Conservation (phyloP, 2,888 invertebrate genomes). For the Erebia epiphron region DNA sequence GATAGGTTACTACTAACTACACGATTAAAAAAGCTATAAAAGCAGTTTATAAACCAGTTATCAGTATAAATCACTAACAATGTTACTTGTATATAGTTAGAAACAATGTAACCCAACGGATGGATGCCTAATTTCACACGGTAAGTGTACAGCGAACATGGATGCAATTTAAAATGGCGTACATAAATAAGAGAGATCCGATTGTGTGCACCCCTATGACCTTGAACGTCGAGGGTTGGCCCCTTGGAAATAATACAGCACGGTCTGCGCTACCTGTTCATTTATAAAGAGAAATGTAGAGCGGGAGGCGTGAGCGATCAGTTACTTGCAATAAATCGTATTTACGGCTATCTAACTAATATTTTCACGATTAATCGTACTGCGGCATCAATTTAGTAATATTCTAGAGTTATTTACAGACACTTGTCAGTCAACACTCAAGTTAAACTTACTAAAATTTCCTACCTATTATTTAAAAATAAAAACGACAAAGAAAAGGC, state of each 20-base stretch:
- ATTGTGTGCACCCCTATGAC: conserved; percentile 62
- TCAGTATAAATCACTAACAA: conserved; percentile 22
- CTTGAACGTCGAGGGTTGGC: conserved; percentile 65
- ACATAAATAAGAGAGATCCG: conserved; percentile 50
- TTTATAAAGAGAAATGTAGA: conserved; percentile 28
- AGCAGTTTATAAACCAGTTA: conserved; percentile 18
- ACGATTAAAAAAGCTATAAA: conserved; percentile 6
- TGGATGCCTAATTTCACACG: conserved; percentile 41
- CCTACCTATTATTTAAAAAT: not conserved
- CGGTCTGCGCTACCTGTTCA: conserved; percentile 24
- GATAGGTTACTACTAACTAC: not conserved
- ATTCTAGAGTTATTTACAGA: not conserved
- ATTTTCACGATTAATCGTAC: not conserved
- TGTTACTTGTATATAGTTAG: conserved; percentile 22
- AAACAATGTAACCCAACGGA: conserved; percentile 37
- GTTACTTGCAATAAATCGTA: not conserved
- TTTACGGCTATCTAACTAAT: not conserved
- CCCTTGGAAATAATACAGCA: conserved; percentile 48
- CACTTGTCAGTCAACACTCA: not conserved
- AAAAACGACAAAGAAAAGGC: not conserved
- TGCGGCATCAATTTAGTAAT: not conserved
- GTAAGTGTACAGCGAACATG: conserved; percentile 36
- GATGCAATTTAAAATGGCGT: conserved; percentile 46
- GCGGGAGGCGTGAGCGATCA: conserved; percentile 13
- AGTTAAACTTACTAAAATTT: not conserved